Conservation (phyloP, 1,140 invertebrate species). For the Asbolus verrucosus region DNA sequence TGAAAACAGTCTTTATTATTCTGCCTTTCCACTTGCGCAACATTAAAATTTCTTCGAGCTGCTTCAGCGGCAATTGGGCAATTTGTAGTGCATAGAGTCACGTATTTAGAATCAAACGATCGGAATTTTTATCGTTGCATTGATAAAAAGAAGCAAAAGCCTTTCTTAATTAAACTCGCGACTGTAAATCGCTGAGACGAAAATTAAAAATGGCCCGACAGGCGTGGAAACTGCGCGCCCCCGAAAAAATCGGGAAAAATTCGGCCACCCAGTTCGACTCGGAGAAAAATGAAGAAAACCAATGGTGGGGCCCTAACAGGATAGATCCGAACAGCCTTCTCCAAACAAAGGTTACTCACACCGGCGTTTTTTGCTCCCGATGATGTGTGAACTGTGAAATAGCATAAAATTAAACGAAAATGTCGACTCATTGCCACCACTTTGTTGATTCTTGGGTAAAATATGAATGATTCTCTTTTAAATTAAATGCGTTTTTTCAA, state of each 20-base stretch:
- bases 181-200: conserved; percentile 46
- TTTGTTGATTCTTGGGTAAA: conserved; percentile 47
- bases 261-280: too few species aligned
- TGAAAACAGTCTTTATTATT: too few species aligned
- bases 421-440: conserved; percentile 46
- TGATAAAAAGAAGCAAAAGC: conserved; percentile 39
- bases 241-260: too few species aligned
- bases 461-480: conserved; percentile 49
- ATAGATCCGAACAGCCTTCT: conserved; percentile 20
- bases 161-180: conserved; percentile 49
- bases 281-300: conserved; percentile 45
- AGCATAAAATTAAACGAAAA: conserved; percentile 55
- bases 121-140: conserved; percentile 44
- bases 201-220: conserved; percentile 54
- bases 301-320: not conserved
- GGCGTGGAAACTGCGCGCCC: too few species aligned
- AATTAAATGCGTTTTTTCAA: conserved; percentile 42
- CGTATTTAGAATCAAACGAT: conserved; percentile 45
- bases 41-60: too few species aligned
- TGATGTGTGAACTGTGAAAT: conserved; percentile 56
- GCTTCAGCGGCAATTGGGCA: not conserved
- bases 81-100: conserved; percentile 42
- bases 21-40: too few species aligned
- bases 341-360: conserved; percentile 42
- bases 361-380: conserved; percentile 30